Evolutionary conservation across 2,797 vertebrate species (phyloP).

Genomic region (Schizothorax lantsangensis): DNA sequence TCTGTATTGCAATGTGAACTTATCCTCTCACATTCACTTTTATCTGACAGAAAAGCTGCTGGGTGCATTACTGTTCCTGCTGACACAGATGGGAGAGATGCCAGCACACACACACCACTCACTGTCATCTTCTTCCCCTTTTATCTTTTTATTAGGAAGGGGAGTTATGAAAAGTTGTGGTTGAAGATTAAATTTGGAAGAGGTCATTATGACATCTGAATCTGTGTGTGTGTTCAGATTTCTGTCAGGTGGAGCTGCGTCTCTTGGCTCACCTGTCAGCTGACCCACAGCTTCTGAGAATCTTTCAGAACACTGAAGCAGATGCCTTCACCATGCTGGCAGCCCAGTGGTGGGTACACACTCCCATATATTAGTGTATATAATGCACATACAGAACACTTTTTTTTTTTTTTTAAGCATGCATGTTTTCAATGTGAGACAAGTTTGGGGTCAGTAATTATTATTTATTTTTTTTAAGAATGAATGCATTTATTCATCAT

Average conservation of each 20-base stretch:
- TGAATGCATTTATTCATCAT: neutral
- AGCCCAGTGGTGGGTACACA: constrained; percentile 85
- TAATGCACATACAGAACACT: neutral
- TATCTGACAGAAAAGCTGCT: constrained; percentile 52
- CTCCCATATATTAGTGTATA: neutral
- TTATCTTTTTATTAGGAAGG: constrained; percentile 11
- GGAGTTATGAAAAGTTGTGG: neutral
- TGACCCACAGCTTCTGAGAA: constrained; percentile 88
- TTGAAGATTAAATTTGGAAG: constrained; percentile 9
- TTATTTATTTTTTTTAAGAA: neutral
- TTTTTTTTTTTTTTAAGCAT: neutral
- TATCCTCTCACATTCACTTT: constrained; percentile 56
- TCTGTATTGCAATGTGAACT: constrained; percentile 37
- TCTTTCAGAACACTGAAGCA: constrained; percentile 83
- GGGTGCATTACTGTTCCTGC: constrained; percentile 57
- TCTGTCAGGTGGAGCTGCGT: constrained; percentile 92
- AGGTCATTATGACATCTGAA: neutral
- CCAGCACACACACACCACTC: constrained; percentile 3
- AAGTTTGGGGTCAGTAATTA: neutral
- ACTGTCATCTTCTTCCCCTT: neutral
- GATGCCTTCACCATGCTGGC: constrained; percentile 89
- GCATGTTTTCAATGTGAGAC: neutral
- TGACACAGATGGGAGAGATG: constrained; percentile 36
- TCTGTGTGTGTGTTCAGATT: constrained; percentile 77
- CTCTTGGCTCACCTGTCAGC: constrained; percentile 91